Conservation (phyloP, 2,888 invertebrate genomes). For the Stenchaetothrips biformis region DNA sequence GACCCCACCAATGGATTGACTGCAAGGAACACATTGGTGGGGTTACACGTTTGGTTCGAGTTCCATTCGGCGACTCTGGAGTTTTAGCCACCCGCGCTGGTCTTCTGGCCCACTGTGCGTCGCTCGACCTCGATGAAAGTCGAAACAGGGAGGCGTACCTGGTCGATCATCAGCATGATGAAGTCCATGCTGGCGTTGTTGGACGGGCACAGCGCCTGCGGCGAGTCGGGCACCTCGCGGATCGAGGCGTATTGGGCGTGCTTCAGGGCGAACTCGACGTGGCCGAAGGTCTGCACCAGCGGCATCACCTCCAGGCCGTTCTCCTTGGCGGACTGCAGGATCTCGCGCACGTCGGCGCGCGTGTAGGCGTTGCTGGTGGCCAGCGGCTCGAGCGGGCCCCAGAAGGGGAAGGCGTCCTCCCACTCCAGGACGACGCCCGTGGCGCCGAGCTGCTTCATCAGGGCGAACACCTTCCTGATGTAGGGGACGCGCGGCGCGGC, state of each 20-base stretch:
- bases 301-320: conserved; percentile 65
- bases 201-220: conserved; percentile 68
- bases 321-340: conserved; percentile 51
- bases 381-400: conserved; percentile 53
- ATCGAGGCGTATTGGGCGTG: conserved; percentile 57
- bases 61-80: too few species aligned
- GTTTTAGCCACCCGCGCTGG: too few species aligned
- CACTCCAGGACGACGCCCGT: conserved; percentile 71
- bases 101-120: not conserved
- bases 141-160: conserved; percentile 48
- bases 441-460: conserved; percentile 59
- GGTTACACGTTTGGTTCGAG: too few species aligned
- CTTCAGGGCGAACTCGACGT: conserved; percentile 68
- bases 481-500: conserved; percentile 64
- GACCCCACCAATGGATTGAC: too few species aligned
- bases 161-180: conserved; percentile 63
- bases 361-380: conserved; percentile 59
- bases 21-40: too few species aligned
- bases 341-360: conserved; percentile 49
- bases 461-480: conserved; percentile 54
- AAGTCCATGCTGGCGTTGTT: conserved; percentile 57
- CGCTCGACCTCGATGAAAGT: not conserved
- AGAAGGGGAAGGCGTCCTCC: conserved; percentile 78
- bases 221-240: conserved; percentile 61
- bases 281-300: conserved; percentile 71